Base-by-base conservation (phyloP, 2,888 invertebrate species). In the Strigamia maritima region DNA sequence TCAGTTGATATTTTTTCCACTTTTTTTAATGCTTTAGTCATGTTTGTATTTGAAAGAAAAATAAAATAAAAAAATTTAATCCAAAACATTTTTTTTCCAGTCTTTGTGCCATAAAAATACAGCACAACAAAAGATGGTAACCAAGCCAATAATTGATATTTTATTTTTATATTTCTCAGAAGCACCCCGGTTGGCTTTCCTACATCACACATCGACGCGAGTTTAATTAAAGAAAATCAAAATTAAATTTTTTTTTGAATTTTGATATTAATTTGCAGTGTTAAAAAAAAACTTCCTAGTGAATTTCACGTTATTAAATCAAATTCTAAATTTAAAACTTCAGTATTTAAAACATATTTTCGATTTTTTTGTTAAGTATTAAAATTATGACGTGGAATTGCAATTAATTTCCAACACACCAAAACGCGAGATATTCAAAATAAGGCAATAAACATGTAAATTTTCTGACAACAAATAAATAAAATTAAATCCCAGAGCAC, bases 361-460 rank as follows among this genome's bases (percentile, higher is more conserved):
- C 24, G 7, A 26, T 28, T 28, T 65, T 16, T 28, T 70, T 26
- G 12, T 70, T 70, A 4, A 4, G 3, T 70, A 28, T 70, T 70
- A 28, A 28, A 70, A 70, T 70, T 28, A 10, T n/a, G n/a, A 12
- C 10, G 10, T 1, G 28, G 10, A 70, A 70, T 24, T 26, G 70
- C 28, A 28, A 70, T 70, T 70, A 70, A 70, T 70, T 70, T 24
- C 2, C 2, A 28, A 14, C 70, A 6, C 12, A 3, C 70, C 28
- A 16, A 70, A 70, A 28, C 70, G 28, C 14, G 70, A 14, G 26
- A 70, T 70, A 70, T 70, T 70, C 70, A 26, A 70, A 24, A 70
- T 70, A 28, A 70, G 28, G 70, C 70, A 70, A 70, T 70, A 70
- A 70, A 70, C 70, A 70, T 70, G 70, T 28, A 70, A 70, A 70